Evolutionary conservation across 2,888 invertebrate genomes (phyloP).

Genomic region (Agonopterix heracliana): DNA sequence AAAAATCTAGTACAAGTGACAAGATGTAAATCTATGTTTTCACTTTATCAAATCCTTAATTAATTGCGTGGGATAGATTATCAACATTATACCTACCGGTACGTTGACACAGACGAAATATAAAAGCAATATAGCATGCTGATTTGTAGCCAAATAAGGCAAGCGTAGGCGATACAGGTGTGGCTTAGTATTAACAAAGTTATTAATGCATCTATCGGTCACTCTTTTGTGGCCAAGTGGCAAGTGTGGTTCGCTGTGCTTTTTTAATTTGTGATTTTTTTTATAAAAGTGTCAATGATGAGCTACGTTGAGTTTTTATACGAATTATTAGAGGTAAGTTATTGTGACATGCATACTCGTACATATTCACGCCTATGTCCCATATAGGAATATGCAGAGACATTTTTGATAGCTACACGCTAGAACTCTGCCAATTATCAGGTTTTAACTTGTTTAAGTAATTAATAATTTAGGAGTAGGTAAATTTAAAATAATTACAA

Average conservation of each 20-base stretch:
- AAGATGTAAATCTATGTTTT: too few relatives aligned
- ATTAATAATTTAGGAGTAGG: too few relatives aligned
- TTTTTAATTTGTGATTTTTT: conserved; percentile 19
- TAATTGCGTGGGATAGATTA: too few relatives aligned
- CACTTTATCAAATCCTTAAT: too few relatives aligned
- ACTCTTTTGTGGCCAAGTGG: conserved; percentile 39
- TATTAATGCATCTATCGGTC: conserved; percentile 42
- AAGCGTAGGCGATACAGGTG: conserved; percentile 59
- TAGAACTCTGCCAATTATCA: too few relatives aligned
- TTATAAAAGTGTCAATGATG: conserved; percentile 28
- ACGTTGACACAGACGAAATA: background rate
- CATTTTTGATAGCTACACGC: too few relatives aligned
- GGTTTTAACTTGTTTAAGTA: too few relatives aligned
- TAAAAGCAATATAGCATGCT: conserved; percentile 29
- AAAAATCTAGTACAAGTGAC: too few relatives aligned
- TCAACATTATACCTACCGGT: background rate
- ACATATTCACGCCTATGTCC: background rate
- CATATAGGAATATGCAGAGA: too few relatives aligned
- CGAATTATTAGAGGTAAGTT: conserved; percentile 57
- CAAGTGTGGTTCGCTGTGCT: conserved; percentile 23
- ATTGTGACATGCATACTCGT: background rate
- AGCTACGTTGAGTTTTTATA: conserved; percentile 62
- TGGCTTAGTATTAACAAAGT: conserved; percentile 44
- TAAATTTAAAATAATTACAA: too few relatives aligned
- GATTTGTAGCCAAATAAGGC: conserved; percentile 53